Percentiles rank a stretch among this genome's conserved stretches.
Evolutionary conservation across 2,113 vertebrate genomes (phyloP).

Genomic region (Syngnathus floridae): DNA sequence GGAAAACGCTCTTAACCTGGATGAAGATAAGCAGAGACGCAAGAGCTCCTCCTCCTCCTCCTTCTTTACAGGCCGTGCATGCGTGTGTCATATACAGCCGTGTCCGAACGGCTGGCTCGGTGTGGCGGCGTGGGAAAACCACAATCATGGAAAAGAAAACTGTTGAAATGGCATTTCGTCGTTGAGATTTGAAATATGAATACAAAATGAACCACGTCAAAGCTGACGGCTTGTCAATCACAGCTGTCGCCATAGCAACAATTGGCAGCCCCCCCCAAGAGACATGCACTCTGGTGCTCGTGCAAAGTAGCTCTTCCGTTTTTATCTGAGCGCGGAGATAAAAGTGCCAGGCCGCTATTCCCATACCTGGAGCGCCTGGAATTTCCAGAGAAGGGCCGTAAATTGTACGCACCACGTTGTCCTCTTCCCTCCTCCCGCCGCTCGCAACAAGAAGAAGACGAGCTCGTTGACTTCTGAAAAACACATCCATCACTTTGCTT

Average conservation of each 20-base stretch:
- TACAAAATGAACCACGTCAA: no score
- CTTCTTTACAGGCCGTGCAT: conserved; percentile 11
- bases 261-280: no score
- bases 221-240: no score
- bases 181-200: no score
- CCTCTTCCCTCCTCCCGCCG: conserved; percentile 59
- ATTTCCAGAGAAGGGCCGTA: conserved; percentile 81
- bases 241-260: not conserved
- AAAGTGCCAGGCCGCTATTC: conserved; percentile 72
- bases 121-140: not conserved
- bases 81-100: conserved; percentile 14
- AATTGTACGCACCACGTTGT: conserved; percentile 69
- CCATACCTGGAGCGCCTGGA: conserved; percentile 73
- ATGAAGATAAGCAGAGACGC: conserved; percentile 67
- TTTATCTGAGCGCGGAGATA: conserved; percentile 68
- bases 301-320: not conserved
- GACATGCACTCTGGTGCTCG: no score
- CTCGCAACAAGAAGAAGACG: not conserved
- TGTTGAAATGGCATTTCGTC: not conserved
- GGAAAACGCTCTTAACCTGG: conserved; percentile 44
- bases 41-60: conserved; percentile 32
- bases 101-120: conserved; percentile 25
- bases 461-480: conserved; percentile 53
- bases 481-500: conserved; percentile 58
- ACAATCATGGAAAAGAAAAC: not conserved